Evolutionary conservation across 1,140 invertebrate genomes (phyloP).

Genomic region (Nixonia krombeini): DNA sequence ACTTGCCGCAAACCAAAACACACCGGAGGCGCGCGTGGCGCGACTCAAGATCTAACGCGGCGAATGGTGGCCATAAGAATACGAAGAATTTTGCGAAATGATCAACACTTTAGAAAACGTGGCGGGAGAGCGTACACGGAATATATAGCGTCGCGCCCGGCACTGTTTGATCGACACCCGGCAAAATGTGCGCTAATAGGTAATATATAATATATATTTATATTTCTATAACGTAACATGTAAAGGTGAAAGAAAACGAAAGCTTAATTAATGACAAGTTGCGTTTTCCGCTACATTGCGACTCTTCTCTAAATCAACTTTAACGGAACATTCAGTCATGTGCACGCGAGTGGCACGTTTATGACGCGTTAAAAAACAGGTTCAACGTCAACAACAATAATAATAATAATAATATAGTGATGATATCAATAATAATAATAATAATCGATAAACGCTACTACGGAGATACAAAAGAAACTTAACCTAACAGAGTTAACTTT

Average conservation of each 20-base stretch:
- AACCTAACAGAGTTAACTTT: conserved; percentile 49
- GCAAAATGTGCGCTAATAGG: conserved; percentile 39
- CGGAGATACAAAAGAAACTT: conserved; percentile 53
- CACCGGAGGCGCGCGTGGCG: conserved; percentile 17
- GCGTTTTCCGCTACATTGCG: conserved; percentile 49
- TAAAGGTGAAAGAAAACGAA: conserved; percentile 46
- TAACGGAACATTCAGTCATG: conserved; percentile 61
- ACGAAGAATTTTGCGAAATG: neutral
- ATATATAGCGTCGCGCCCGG: conserved; percentile 37
- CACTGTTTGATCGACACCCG: conserved; percentile 45
- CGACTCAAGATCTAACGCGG: conserved; percentile 40
- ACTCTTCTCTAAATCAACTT: conserved; percentile 54
- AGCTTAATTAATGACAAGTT: conserved; percentile 66
- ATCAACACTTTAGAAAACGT: conserved; percentile 27
- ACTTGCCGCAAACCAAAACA: conserved; percentile 37
- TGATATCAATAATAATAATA: conserved; percentile 43
- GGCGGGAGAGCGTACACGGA: conserved; percentile 16
- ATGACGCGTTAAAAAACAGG: conserved; percentile 53
- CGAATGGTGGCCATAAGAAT: conserved; percentile 34
- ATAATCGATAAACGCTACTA: conserved; percentile 50
- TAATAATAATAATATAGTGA: conserved; percentile 45
- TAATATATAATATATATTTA: conserved; percentile 35
- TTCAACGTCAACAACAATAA: conserved; percentile 57
- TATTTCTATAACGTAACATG: conserved; percentile 43
- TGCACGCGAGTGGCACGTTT: conserved; percentile 41